Evolutionary conservation across 2,888 invertebrate genomes (phyloP).

Genomic region (Lasioglossum marginatum): DNA sequence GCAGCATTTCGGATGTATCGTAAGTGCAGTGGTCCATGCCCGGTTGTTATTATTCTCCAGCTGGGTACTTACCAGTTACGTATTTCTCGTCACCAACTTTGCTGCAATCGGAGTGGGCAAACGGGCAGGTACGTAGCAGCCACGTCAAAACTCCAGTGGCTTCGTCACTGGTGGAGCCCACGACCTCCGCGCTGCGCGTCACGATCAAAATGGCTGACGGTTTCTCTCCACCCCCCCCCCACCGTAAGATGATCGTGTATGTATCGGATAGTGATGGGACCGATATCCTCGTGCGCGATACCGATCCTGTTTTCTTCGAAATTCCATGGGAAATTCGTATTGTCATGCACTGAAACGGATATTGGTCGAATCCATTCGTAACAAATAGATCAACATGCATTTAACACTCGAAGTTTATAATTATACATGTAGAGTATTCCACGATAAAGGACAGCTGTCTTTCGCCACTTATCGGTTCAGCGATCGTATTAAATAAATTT

Average conservation of each 20-base stretch:
- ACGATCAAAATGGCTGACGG: constrained; percentile 89
- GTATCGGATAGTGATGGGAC: constrained; percentile 43
- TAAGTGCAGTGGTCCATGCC: constrained; percentile 85
- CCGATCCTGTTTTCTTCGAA: constrained; percentile 2
- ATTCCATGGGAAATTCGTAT: not conserved
- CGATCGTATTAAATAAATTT: not conserved
- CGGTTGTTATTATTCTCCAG: constrained; percentile 87
- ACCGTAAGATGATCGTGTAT: constrained; percentile 36
- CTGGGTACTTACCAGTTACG: constrained; percentile 95
- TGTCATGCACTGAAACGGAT: not conserved
- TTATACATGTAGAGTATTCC: constrained; percentile 5
- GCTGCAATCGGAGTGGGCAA: constrained; percentile 97
- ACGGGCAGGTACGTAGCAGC: constrained; percentile 96
- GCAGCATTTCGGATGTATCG: constrained; percentile 65
- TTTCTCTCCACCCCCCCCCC: constrained; percentile 48
- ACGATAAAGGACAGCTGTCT: not conserved
- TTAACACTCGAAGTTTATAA: not conserved
- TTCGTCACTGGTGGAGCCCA: constrained; percentile 91
- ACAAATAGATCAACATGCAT: not conserved
- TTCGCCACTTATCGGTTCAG: not conserved
- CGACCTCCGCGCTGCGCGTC: constrained; percentile 91
- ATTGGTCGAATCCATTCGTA: not conserved
- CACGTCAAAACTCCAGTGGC: constrained; percentile 95
- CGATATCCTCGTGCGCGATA: constrained; percentile 31
- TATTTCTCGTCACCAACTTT: constrained; percentile 97